Evolutionary conservation across 2,113 vertebrate genomes (phyloP).

Genomic region (Calyptomena viridis): DNA sequence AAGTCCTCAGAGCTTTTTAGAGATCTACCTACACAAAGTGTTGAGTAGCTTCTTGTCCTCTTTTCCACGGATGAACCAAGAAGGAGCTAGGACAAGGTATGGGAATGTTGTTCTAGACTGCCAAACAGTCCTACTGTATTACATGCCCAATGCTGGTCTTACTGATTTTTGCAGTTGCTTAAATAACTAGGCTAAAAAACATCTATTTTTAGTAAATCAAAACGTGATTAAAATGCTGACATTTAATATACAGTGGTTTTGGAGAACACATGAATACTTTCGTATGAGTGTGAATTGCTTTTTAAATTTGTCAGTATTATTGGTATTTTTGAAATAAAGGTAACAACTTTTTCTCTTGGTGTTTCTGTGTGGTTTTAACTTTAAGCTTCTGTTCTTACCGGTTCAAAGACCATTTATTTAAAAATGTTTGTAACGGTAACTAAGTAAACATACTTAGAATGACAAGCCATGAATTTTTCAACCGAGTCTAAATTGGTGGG

Average conservation of each 20-base stretch:
- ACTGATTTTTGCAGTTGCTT: slow-evolving; percentile 77
- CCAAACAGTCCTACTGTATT: slow-evolving; percentile 34
- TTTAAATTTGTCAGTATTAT: slow-evolving; percentile 83
- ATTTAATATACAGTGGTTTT: slow-evolving; percentile 67
- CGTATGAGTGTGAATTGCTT: slow-evolving; percentile 76
- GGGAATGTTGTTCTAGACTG: slow-evolving; percentile 54
- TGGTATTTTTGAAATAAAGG: slow-evolving; percentile 82
- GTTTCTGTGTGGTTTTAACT: neutral
- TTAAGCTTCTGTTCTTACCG: neutral
- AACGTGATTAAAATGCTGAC: slow-evolving; percentile 70
- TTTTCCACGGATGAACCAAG: slow-evolving; percentile 23
- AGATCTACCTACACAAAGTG: neutral
- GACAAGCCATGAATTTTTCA: neutral
- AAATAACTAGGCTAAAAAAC: slow-evolving; percentile 74
- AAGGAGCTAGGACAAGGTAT: slow-evolving; percentile 6
- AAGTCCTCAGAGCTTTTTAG: slow-evolving; percentile 30
- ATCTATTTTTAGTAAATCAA: slow-evolving; percentile 74
- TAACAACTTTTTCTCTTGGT: slow-evolving; percentile 68
- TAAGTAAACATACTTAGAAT: neutral
- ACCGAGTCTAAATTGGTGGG: neutral
- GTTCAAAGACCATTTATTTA: neutral
- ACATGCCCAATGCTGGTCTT: slow-evolving; percentile 29
- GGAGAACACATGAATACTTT: slow-evolving; percentile 74
- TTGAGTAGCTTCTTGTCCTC: slow-evolving; percentile 31
- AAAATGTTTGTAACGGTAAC: neutral